phyloP scores from a whole-genome alignment of 2,797 vertebrate species.

The Myripristis murdjan region DNA sequence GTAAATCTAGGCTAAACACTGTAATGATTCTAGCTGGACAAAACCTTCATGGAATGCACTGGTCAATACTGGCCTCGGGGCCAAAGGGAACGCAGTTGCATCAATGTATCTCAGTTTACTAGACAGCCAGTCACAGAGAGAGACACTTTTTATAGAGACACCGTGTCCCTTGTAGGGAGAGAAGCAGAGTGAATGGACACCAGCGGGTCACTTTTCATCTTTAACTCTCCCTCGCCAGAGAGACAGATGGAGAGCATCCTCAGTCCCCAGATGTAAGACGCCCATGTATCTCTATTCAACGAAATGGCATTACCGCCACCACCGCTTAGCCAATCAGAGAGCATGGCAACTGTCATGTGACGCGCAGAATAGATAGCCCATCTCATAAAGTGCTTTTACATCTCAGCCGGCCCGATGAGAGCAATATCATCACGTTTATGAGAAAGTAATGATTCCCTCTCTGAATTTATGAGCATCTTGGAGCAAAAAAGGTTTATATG shows the following conservation, averaged over 20 bases:
- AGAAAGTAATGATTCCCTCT: conserved; percentile 87
- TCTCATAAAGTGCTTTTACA: conserved; percentile 82
- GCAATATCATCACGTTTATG: conserved; percentile 87
- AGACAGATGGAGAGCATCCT: conserved; percentile 55
- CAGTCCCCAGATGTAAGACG: conserved; percentile 55
- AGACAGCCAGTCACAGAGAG: conserved; percentile 60
- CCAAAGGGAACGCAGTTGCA: conserved; percentile 49
- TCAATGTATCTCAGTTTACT: conserved; percentile 74
- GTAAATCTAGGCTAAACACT: conserved; percentile 72
- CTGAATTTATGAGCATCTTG: conserved; percentile 81
- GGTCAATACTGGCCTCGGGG: conserved; percentile 71
- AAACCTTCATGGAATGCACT: conserved; percentile 68
- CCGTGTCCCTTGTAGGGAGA: conserved; percentile 44
- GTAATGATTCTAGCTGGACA: conserved; percentile 75
- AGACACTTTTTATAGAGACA: conserved; percentile 57
- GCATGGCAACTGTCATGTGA: conserved; percentile 69
- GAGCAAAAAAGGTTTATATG: conserved; percentile 68
- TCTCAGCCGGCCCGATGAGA: conserved; percentile 76
- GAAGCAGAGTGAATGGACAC: conserved; percentile 30
- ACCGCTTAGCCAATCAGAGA: conserved; percentile 63
- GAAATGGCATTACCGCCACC: conserved; percentile 66
- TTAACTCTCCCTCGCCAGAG: conserved; percentile 62
- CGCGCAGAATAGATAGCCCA: conserved; percentile 61
- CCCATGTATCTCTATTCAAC: conserved; percentile 68
- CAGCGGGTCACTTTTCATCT: conserved; percentile 71